Base-by-base conservation (phyloP, 2,113 vertebrate species). In the Crotalus tigris region DNA sequence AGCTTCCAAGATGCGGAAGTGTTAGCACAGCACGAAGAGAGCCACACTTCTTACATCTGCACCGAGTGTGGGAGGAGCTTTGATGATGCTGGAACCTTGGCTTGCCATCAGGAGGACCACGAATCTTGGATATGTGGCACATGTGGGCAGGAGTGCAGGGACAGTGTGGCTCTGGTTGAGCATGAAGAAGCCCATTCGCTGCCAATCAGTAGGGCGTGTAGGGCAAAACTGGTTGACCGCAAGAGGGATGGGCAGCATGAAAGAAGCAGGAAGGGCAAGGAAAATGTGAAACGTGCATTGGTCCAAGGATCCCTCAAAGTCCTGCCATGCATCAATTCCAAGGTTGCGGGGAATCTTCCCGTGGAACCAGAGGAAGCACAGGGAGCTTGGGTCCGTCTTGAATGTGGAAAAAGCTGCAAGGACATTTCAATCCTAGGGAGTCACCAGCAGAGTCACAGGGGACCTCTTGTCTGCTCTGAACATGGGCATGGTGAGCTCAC, bases 11-110 rank as follows among this genome's bases (percentile, higher is more conserved):
- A 86, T 13, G 49, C 23, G 0, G 75, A 24, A 1, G 2, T 1
- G 1, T 54, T 93, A n/a, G 49, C 1, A 0, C 89, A 19, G 23
- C 92, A 93, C 1, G 29, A 58, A n/a, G 92, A 87, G 26, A 87
- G n/a, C 46, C 92, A 93, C 57, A 87, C 89, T 0, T 93, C 89
- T 54, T 93, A 64, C 2, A 93, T 93, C 49, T 93, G 92, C 12
- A 53, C 75, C 0, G 75, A 89, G 7, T 55, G 87, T 26, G 92
- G 92, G 39, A 58, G 85, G 10, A 81, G 58, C 39, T 91, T 87
- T n/a, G 59, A 39, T 7, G 90, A 88, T 13, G 85, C 85, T 1
- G 1, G n/a, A 0, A 21, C 92, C 24, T 93, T 93, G 55, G 26
- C 81, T 3, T 33, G 58, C 58, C 93, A 94, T 44, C 88, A 8